phyloP scores from a whole-genome alignment of 2,797 vertebrate genomes.

The Phataginus tetradactyla region DNA sequence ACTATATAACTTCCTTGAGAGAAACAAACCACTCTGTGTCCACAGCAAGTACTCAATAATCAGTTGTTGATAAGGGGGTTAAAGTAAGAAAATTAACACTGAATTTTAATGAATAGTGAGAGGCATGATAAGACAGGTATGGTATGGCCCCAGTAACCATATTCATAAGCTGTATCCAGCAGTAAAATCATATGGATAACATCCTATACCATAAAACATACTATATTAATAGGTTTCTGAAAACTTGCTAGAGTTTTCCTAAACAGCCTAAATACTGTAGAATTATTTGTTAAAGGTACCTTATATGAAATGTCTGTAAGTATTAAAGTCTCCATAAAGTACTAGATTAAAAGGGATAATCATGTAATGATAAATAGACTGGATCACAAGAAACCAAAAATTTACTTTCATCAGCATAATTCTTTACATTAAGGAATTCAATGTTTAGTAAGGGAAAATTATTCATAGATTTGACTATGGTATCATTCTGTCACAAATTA shows the following conservation, averaged over 20 bases:
- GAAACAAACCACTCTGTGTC: not conserved
- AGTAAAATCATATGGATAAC: not conserved
- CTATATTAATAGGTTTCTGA: not conserved
- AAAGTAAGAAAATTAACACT: not conserved
- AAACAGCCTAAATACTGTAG: not conserved
- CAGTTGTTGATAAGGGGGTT: not conserved
- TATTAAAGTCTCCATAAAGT: not conserved
- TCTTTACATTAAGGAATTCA: not conserved
- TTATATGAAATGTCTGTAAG: not conserved
- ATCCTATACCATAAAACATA: not conserved
- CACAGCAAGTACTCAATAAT: not conserved
- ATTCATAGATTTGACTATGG: not conserved
- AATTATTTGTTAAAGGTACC: not conserved
- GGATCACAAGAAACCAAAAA: not conserved
- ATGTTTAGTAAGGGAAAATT: not conserved
- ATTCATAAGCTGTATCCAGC: not conserved
- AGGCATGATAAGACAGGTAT: not conserved
- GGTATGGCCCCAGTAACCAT: not conserved
- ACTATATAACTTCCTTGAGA: not conserved
- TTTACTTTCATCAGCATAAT: not conserved
- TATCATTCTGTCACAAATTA: not conserved
- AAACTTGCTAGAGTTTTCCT: not conserved
- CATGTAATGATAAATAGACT: not conserved
- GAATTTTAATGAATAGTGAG: not conserved
- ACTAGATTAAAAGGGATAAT: not conserved